Percentiles rank a stretch among this genome's conserved stretches.
phyloP scores from a whole-genome alignment of 2,113 vertebrate genomes.

The Ophiodon elongatus region DNA sequence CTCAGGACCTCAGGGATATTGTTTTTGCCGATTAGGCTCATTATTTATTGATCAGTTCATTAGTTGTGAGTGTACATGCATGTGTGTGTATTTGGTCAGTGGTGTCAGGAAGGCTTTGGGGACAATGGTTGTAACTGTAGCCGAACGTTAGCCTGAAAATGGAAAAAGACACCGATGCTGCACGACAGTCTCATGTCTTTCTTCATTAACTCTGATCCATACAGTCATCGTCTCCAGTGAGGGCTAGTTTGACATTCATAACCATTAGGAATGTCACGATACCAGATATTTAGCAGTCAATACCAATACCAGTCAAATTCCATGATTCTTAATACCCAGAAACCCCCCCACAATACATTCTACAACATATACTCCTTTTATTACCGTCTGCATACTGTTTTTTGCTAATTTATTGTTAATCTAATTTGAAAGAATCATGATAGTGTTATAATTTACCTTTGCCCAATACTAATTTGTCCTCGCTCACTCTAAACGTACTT shows the following conservation, averaged over 20 bases:
- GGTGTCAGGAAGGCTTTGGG: conserved; percentile 39
- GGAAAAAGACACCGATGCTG: conserved; percentile 46
- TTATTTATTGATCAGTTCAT: conserved; percentile 58
- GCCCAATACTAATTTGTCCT: too few relatives aligned
- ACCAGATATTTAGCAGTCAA: too few relatives aligned
- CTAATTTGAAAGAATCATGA: not conserved
- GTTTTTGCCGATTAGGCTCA: conserved; percentile 28
- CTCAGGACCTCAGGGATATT: conserved; percentile 19
- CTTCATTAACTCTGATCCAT: conserved; percentile 21
- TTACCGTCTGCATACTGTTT: not conserved
- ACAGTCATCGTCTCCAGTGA: not conserved
- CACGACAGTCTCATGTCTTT: not conserved
- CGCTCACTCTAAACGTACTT: not conserved
- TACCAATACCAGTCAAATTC: not conserved
- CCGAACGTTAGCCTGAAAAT: conserved; percentile 38
- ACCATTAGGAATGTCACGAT: not conserved
- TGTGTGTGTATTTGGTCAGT: conserved; percentile 6
- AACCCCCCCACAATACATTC: not conserved
- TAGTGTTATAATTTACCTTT: too few relatives aligned
- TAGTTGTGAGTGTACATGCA: conserved; percentile 14
- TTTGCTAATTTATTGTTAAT: not conserved
- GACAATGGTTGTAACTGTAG: conserved; percentile 62
- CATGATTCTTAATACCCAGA: not conserved
- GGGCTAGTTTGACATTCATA: not conserved
- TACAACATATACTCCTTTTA: not conserved